Evolutionary conservation across 2,797 vertebrate species (phyloP), one percentile per base, ranked within the genome.

Genomic region (Gambelia wislizenii): DNA sequence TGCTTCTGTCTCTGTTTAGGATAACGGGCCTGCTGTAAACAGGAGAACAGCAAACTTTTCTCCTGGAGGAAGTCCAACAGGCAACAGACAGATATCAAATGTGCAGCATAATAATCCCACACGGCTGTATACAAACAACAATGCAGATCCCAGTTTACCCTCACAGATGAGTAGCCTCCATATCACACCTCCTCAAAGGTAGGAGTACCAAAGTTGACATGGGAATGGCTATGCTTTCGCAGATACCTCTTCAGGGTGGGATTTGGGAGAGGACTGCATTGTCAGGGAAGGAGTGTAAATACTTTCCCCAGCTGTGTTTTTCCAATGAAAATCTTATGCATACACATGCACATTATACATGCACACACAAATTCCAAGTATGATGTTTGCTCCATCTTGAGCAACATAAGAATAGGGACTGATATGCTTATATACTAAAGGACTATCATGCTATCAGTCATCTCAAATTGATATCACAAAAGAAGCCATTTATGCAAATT

Each of bases 111-210:
- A 98, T 94, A 98, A 96, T 80, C 97, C 98, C 0, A 92, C 96
- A 0, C 96, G 96, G 86, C 97, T 98, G 22, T 97, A 97, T 1
- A 2, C 91, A 0, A 97, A 96, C 89, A 98, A 97, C 96, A 97
- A 97, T 14, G 96, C 95, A 1, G 98, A 99, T 83, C 52, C 96
- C 16, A 94, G 91, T 27, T 96, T 99, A 81, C 97, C 98, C 0
- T 96, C 95, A 93, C 98, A 99, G 95, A 98, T 99, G 97, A 96
- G 97, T 2, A 93, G 96, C 56, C 98, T 99, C 87, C 98, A 97
- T 84, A 96, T 99, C 89, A 91, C 97, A 79, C 94, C 98, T 91
- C 94, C 97, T 49, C 97, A 98, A 91, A 98, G 98, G 99, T 99
- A 96, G 13, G 89, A 22, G 18, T 18, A 6, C 39, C 33, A 44